phyloP scores from a whole-genome alignment of 1,140 invertebrate genomes.

The Thalassaphorura encarpata region DNA sequence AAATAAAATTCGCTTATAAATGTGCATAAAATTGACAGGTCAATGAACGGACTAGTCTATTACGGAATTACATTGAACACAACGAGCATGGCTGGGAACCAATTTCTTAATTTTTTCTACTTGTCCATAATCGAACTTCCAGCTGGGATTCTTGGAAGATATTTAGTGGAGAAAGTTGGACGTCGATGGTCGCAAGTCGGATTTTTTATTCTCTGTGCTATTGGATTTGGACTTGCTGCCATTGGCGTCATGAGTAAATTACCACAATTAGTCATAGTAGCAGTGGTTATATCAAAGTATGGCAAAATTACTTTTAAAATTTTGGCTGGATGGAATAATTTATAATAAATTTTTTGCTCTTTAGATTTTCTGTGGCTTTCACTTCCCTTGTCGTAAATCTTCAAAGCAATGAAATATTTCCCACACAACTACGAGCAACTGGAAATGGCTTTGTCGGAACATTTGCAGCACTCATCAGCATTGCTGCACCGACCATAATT shows the following conservation, averaged over 20 bases:
- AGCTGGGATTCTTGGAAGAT: slow-evolving; percentile 10
- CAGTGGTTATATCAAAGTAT: slow-evolving; percentile 9
- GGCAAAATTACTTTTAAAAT: not conserved
- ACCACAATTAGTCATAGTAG: not conserved
- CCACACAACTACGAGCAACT: slow-evolving; percentile 52
- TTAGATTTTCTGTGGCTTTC: slow-evolving; percentile 1
- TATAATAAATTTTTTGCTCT: not conserved
- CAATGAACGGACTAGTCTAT: slow-evolving; percentile 47
- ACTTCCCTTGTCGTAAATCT: slow-evolving; percentile 35
- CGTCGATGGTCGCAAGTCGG: slow-evolving; percentile 23
- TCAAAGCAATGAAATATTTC: slow-evolving; percentile 54
- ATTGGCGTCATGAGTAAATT: not conserved
- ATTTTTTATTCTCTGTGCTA: slow-evolving; percentile 14
- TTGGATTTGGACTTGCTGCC: slow-evolving; percentile 5
- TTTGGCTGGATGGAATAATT: not conserved
- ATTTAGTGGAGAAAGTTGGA: slow-evolving; percentile 18
- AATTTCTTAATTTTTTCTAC: slow-evolving; percentile 55
- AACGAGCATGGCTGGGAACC: slow-evolving; percentile 51
- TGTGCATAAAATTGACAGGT: slow-evolving; percentile 28
- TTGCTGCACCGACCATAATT: slow-evolving; percentile 41
- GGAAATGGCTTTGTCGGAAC: slow-evolving; percentile 51
- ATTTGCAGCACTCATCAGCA: slow-evolving; percentile 44
- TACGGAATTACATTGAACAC: slow-evolving; percentile 50
- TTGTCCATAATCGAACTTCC: slow-evolving; percentile 52
- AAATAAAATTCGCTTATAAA: too few relatives aligned